Evolutionary conservation across 2,888 invertebrate species (phyloP), one percentile per base, ranked within the genome.

Genomic region (Dryadula phaetusa): DNA sequence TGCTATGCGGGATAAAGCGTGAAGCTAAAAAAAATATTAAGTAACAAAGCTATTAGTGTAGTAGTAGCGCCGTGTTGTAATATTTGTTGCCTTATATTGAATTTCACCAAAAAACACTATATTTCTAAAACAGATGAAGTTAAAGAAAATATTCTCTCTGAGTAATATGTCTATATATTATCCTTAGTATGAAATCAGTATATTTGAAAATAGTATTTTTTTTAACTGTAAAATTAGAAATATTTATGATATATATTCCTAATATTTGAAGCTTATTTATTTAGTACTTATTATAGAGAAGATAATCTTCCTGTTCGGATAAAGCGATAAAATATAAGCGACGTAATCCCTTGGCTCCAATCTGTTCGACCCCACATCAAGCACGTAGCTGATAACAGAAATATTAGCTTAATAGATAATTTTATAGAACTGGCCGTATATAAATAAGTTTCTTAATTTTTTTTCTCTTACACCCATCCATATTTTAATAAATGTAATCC

Each of bases 301-400:
- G 49, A 49, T 49, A 49, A 49, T 7, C 28, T 49, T 49, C 28
- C 49, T 25, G 49, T 28, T 28, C 7, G 7, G 12, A 49, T 49
- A 49, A 25, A 14, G 28, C 16, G 28, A 49, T 40, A 49, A 67
- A 64, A 47, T 61, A 18, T 64, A 61, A 61, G 64, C 47, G 61
- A 68, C 54, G 54, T 64, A 64, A 68, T 68, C 61, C 28, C 20
- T 12, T 12, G 46, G 54, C 64, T 61, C 56, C 64, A 61, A 68
- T 68, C 67, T 64, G 53, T 61, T 54, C 54, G 52, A 64, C 53
- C 64, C 47, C 42, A 40, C 61, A 40, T 47, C 58, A 46, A 61
- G 67, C 67, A 68, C 67, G 67, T 67, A 67, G 32, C 54, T 25
- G 67, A 61, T 40, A 52, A 25, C 3, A 49, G n/a, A 20, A 46